phyloP scores from a whole-genome alignment of 1,140 invertebrate species.

The Pogonus chalceus region DNA sequence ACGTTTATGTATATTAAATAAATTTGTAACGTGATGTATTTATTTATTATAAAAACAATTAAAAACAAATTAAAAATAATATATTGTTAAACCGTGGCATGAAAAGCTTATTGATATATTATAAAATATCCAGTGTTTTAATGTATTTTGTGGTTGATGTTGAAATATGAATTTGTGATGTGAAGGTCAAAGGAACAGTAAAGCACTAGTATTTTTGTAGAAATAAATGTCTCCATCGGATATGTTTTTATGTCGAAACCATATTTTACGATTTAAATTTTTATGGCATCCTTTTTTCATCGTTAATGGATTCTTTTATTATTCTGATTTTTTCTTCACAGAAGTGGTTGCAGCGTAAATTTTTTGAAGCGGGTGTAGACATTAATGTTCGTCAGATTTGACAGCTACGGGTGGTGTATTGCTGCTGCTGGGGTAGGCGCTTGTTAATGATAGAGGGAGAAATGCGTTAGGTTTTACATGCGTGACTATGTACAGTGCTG shows the following conservation, averaged over 20 bases:
- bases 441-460: background rate
- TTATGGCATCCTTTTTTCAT: background rate
- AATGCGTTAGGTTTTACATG: background rate
- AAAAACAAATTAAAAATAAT: too few species aligned
- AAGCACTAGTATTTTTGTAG: too few species aligned
- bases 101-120: too few species aligned
- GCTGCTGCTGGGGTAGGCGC: background rate
- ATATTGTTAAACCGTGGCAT: too few species aligned
- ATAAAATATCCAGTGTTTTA: too few species aligned
- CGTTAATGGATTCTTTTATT: background rate
- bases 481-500: background rate
- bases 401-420: background rate
- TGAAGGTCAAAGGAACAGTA: too few species aligned
- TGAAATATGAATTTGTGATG: too few species aligned
- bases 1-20: too few species aligned
- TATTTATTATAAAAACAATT: too few species aligned
- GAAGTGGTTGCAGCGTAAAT: background rate
- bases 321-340: background rate
- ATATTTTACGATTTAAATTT: background rate
- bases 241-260: background rate
- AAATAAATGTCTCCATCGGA: background rate
- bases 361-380: background rate
- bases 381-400: background rate
- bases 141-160: too few species aligned
- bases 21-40: too few species aligned